Percentiles rank a stretch among this genome's conserved stretches.
phyloP scores from a whole-genome alignment of 2,888 invertebrate species.

The Mythimna lalbum region DNA sequence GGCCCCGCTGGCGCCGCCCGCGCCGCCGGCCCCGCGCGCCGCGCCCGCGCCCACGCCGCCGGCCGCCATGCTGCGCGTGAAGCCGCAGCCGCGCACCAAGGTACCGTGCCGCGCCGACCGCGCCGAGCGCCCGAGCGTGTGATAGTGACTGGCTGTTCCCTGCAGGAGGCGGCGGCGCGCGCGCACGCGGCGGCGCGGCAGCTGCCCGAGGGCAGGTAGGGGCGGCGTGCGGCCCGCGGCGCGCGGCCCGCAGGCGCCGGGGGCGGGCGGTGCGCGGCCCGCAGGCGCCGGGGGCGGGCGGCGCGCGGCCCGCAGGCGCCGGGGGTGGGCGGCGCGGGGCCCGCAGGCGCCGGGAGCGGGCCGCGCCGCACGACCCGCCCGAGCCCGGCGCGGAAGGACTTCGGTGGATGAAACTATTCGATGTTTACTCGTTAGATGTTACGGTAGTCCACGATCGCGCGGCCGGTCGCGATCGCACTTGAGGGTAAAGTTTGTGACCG shows the following conservation, averaged over 20 bases:
- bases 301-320: slow-evolving; percentile 58
- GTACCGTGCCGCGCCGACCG: slow-evolving; percentile 62
- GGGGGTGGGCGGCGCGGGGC: slow-evolving; percentile 69
- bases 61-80: slow-evolving; percentile 77
- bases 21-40: slow-evolving; percentile 55
- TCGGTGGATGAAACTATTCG: slow-evolving; percentile 75
- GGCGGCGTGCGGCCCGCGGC: slow-evolving; percentile 70
- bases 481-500: slow-evolving; percentile 65
- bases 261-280: slow-evolving; percentile 72
- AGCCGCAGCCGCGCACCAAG: slow-evolving; percentile 85
- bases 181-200: slow-evolving; percentile 75
- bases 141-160: slow-evolving; percentile 47
- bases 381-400: slow-evolving; percentile 63
- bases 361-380: slow-evolving; percentile 38
- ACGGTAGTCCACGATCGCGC: slow-evolving; percentile 75
- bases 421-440: slow-evolving; percentile 78
- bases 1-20: slow-evolving; percentile 65
- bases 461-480: slow-evolving; percentile 62
- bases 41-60: slow-evolving; percentile 69
- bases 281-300: slow-evolving; percentile 67
- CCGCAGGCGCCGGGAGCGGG: slow-evolving; percentile 59
- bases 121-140: slow-evolving; percentile 33
- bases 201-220: slow-evolving; percentile 87
- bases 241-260: slow-evolving; percentile 59
- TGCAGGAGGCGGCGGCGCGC: slow-evolving; percentile 74